phyloP scores from a whole-genome alignment of 1,140 invertebrate genomes.

The Caligus rogercresseyi region DNA sequence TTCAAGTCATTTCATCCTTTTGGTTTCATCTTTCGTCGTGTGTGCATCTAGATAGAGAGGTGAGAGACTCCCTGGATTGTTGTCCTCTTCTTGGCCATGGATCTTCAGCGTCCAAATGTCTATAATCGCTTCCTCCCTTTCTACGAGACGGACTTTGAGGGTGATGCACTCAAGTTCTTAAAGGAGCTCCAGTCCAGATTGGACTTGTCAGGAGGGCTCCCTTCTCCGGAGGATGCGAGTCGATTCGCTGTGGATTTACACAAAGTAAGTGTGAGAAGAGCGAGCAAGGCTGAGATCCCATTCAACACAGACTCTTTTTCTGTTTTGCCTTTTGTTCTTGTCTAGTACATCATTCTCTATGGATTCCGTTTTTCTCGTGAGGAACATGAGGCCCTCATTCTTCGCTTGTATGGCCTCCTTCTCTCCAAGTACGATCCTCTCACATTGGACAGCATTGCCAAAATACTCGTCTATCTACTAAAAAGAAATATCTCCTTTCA shows the following conservation, averaged over 20 bases:
- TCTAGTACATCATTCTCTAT: constrained; percentile 13
- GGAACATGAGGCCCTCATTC: constrained; percentile 4
- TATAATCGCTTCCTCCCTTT: neutral
- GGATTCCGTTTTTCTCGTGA: neutral
- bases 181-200: neutral
- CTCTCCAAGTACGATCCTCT: neutral
- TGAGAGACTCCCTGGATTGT: too few species aligned
- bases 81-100: too few species aligned
- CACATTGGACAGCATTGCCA: neutral
- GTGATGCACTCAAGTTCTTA: neutral
- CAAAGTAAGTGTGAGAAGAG: neutral
- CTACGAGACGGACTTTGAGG: neutral
- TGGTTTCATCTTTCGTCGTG: too few species aligned
- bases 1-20: too few species aligned
- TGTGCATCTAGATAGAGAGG: too few species aligned
- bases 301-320: too few species aligned
- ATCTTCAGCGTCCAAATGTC: neutral
- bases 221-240: neutral
- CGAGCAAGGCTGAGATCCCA: too few species aligned
- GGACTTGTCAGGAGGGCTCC: neutral
- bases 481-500: neutral
- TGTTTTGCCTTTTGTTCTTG: neutral
- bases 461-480: neutral
- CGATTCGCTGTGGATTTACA: neutral
- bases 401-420: neutral